These are phyloP conservation scores for Ailurus styani DNA, from an alignment of 2,113 vertebrate genomes.

Conservation along the genomic window DNA sequence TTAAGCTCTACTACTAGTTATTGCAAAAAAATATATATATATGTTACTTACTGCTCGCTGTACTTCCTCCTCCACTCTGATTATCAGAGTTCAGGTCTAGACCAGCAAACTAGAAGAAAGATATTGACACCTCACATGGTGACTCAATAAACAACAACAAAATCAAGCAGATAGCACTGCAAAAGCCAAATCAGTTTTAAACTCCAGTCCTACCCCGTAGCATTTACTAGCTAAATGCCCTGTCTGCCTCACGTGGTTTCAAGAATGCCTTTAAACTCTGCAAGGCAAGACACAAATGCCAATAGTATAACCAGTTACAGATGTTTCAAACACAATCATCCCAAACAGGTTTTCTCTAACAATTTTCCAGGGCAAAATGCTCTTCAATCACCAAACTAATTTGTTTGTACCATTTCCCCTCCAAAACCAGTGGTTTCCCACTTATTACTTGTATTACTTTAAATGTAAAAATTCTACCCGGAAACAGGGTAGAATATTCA, in stretches of 20 bases:
- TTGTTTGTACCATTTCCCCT: neutral
- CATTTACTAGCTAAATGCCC: neutral
- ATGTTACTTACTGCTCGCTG: conserved; percentile 91
- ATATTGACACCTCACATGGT: neutral
- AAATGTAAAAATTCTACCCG: neutral
- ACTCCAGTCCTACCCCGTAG: neutral
- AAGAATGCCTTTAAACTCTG: neutral
- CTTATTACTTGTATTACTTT: neutral
- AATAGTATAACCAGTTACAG: neutral
- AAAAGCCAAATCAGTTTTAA: neutral
- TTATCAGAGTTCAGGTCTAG: conserved; percentile 94
- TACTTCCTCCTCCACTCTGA: conserved; percentile 87
- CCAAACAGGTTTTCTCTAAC: neutral
- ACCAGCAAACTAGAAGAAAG: conserved; percentile 89
- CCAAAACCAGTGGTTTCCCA: neutral
- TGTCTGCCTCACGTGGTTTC: neutral
- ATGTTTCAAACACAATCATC: neutral
- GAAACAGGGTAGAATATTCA: neutral
- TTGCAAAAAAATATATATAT: neutral
- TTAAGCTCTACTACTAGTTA: neutral
- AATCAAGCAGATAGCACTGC: neutral
- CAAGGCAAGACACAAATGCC: neutral
- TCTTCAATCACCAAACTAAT: neutral
- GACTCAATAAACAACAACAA: neutral
- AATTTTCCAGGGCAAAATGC: neutral